Conservation (phyloP, 2,797 vertebrate species). For the Catostomus latipinnis region DNA sequence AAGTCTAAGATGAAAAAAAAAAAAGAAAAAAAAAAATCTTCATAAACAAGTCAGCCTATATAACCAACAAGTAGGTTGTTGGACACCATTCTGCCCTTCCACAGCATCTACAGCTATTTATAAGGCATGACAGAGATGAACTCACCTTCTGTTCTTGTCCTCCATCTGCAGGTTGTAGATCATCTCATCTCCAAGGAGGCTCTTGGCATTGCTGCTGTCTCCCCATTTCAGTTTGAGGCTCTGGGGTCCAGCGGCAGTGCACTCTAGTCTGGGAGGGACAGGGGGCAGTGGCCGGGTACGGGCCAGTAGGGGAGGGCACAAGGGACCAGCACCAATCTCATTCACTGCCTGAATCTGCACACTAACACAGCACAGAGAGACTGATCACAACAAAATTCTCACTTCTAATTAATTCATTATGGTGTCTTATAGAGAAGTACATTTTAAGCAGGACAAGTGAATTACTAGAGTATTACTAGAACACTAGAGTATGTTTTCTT, state of each 20-base stretch:
- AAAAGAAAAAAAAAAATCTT: too few relatives aligned
- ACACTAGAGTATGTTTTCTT: too few relatives aligned
- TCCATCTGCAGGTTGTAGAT: slow-evolving; percentile 93
- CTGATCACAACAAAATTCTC: neutral
- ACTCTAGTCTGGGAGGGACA: slow-evolving; percentile 90
- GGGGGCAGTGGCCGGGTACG: slow-evolving; percentile 93
- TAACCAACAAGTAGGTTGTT: too few relatives aligned
- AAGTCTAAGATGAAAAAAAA: too few relatives aligned
- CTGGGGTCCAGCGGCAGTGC: slow-evolving; percentile 92
- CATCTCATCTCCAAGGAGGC: slow-evolving; percentile 81
- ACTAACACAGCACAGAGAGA: slow-evolving; percentile 68
- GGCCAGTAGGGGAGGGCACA: slow-evolving; percentile 84
- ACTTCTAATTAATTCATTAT: neutral
- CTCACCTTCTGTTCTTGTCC: slow-evolving; percentile 92
- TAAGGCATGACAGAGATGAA: neutral
- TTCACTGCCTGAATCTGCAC: slow-evolving; percentile 94
- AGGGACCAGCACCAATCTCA: slow-evolving; percentile 88
- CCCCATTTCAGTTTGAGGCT: slow-evolving; percentile 98
- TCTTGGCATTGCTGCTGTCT: slow-evolving; percentile 79
- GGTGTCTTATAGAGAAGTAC: neutral
- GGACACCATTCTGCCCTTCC: too few relatives aligned
- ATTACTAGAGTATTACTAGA: too few relatives aligned
- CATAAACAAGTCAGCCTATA: too few relatives aligned
- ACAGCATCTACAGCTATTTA: neutral
- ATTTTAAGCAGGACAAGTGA: too few relatives aligned